A percentile compares a stretch with the other conserved stretches of the same genome.
These are phyloP conservation scores for Pogona vitticeps DNA, from an alignment of 2,113 vertebrate genomes.

Conservation along the genomic window DNA sequence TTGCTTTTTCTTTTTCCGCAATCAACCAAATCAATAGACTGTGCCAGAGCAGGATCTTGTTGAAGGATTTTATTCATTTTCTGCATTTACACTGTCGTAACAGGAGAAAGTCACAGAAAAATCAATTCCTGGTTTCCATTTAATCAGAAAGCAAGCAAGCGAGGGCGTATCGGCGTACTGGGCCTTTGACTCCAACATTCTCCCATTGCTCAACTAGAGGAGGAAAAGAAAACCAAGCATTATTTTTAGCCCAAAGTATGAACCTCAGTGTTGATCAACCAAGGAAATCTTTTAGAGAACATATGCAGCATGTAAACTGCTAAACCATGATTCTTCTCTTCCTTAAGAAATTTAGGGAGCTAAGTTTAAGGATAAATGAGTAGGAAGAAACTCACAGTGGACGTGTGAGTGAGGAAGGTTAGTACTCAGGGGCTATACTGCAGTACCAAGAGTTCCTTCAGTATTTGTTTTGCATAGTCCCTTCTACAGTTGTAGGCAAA, in stretches of 20 bases:
- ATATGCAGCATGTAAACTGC: neutral
- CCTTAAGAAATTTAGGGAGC: too few species aligned
- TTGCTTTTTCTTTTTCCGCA: too few species aligned
- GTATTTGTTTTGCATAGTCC: too few species aligned
- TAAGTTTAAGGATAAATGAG: too few species aligned
- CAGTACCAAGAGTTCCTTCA: too few species aligned
- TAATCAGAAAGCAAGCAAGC: neutral
- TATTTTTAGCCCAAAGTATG: neutral
- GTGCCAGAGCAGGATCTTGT: neutral
- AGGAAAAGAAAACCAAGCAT: neutral
- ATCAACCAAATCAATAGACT: too few species aligned
- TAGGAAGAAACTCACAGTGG: too few species aligned
- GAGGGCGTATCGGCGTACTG: neutral
- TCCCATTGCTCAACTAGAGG: neutral
- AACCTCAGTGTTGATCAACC: neutral
- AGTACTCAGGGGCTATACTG: too few species aligned
- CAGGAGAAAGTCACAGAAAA: neutral
- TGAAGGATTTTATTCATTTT: slow-evolving; percentile 1
- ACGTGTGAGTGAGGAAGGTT: too few species aligned
- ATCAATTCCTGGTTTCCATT: neutral
- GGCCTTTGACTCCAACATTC: neutral
- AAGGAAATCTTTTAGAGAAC: neutral
- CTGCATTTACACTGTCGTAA: neutral
- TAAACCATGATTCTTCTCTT: neutral
- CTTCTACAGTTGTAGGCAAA: too few species aligned